Conservation (phyloP, 1,140 invertebrate genomes). For the Sinella curviseta region DNA sequence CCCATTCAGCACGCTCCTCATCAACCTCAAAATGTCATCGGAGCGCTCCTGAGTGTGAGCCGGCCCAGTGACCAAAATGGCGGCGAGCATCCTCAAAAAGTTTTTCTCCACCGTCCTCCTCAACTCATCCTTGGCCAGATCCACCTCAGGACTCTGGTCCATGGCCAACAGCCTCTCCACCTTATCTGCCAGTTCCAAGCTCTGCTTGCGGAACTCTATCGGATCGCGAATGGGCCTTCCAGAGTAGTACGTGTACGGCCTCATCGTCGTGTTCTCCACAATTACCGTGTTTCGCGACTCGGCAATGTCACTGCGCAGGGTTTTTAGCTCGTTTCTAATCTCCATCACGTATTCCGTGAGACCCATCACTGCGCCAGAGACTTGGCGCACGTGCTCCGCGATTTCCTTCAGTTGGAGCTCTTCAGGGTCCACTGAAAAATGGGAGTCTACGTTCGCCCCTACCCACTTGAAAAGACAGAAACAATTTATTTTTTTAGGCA, state of each 20-base stretch:
- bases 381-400: conserved; percentile 31
- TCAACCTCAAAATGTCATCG: conserved; percentile 47
- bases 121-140: conserved; percentile 42
- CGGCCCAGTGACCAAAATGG: conserved; percentile 45
- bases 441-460: conserved; percentile 21
- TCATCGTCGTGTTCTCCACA: background rate
- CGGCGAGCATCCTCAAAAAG: conserved; percentile 44
- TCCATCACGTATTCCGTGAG: conserved; percentile 43
- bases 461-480: no score
- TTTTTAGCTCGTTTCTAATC: conserved; percentile 25
- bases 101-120: conserved; percentile 41
- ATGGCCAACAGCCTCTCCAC: conserved; percentile 40
- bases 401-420: conserved; percentile 39
- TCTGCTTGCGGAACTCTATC: background rate
- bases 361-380: conserved; percentile 42
- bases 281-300: no score
- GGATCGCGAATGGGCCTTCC: background rate
- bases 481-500: no score
- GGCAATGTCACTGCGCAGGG: background rate
- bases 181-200: conserved; percentile 40
- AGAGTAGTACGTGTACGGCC: background rate
- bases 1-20: conserved; percentile 44
- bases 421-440: conserved; percentile 32
- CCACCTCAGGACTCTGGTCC: conserved; percentile 38
- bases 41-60: conserved; percentile 35